Evolutionary conservation across 2,113 vertebrate species (phyloP).

Genomic region (Megaceryle maxima): DNA sequence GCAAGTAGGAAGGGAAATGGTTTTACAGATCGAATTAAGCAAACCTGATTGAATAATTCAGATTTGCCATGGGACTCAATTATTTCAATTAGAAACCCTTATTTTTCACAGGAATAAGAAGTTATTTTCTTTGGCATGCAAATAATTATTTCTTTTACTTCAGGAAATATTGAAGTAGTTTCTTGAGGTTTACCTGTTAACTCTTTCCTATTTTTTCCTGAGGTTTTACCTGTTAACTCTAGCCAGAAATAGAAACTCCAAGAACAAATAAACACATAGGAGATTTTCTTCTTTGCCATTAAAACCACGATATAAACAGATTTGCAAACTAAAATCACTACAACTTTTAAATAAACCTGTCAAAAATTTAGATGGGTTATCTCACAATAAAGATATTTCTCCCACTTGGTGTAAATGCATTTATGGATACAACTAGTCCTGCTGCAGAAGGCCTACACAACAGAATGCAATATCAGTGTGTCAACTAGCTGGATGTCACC

Average conservation of each 20-base stretch:
- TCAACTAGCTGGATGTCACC: neutral
- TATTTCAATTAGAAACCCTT: conserved; percentile 60
- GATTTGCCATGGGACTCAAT: conserved; percentile 62
- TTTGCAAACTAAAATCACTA: neutral
- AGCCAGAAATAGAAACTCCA: neutral
- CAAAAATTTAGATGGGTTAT: neutral
- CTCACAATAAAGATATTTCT: neutral
- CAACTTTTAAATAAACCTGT: neutral
- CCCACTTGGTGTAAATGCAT: neutral
- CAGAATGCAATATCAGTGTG: fast-evolving
- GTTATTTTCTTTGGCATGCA: conserved; percentile 57
- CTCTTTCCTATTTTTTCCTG: neutral
- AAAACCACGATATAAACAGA: neutral
- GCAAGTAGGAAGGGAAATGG: conserved; percentile 51
- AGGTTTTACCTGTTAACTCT: neutral
- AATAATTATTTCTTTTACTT: conserved; percentile 58
- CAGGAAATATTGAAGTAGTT: conserved; percentile 56
- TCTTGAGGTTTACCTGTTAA: conserved; percentile 37
- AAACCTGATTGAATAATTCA: conserved; percentile 58
- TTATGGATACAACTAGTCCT: neutral
- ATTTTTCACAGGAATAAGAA: conserved; percentile 31
- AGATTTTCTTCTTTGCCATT: neutral
- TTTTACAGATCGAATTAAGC: conserved; percentile 54
- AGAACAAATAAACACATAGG: neutral
- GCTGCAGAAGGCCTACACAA: neutral